These are phyloP conservation scores for Pachycephala philippinensis DNA, from an alignment of 2,113 vertebrate genomes.

Conservation along the genomic window DNA sequence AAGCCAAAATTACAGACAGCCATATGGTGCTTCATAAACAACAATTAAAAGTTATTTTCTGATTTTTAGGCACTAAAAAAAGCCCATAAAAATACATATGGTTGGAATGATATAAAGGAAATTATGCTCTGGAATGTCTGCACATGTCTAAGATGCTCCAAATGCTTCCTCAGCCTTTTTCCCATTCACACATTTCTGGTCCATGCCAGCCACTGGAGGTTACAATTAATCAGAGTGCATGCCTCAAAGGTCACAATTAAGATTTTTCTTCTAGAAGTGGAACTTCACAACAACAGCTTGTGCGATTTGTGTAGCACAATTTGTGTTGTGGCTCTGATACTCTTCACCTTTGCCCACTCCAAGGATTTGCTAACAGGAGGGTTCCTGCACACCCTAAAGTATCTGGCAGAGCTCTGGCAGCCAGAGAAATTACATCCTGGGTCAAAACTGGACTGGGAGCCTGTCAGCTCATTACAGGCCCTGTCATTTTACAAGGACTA, in stretches of 20 bases:
- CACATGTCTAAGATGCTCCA: not conserved
- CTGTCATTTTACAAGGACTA: not conserved
- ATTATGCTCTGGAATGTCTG: conserved; percentile 42
- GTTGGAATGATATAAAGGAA: conserved; percentile 51
- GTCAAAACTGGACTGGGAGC: not conserved
- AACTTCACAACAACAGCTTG: not conserved
- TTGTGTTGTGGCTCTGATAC: not conserved
- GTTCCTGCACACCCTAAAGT: not conserved
- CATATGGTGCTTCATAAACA: conserved; percentile 78
- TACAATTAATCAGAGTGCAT: not conserved
- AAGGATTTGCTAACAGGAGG: not conserved
- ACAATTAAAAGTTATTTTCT: conserved; percentile 81
- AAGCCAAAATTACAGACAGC: conserved; percentile 70
- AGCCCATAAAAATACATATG: conserved; percentile 15
- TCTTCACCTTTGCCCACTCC: not conserved
- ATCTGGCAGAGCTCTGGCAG: not conserved
- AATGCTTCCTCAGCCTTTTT: not conserved
- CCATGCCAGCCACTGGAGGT: not conserved
- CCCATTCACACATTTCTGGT: not conserved
- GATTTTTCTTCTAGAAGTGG: not conserved
- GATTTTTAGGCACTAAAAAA: conserved; percentile 61
- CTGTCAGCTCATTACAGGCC: not conserved
- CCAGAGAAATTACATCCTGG: not conserved
- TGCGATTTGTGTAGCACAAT: not conserved
- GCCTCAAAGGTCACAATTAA: not conserved